Evolutionary conservation across 2,113 vertebrate species (phyloP).

Genomic region (Phoenicopterus ruber): DNA sequence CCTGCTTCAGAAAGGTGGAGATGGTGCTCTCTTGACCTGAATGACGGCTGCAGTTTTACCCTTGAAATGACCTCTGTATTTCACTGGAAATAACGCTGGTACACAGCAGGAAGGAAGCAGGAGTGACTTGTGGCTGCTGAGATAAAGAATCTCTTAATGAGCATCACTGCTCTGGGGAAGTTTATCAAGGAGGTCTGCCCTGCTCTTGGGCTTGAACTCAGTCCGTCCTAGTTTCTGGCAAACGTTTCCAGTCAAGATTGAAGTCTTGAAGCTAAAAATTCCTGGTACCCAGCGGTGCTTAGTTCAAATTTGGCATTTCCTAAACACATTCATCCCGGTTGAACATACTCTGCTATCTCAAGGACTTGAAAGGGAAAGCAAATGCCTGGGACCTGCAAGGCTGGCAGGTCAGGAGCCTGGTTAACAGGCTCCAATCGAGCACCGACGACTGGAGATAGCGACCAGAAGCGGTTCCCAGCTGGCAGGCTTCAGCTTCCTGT

Average conservation of each 20-base stretch:
- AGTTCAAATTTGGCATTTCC: neutral
- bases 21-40: neutral
- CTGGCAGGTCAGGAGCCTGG: neutral
- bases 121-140: neutral
- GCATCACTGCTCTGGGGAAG: neutral
- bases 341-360: neutral
- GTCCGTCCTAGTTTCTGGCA: neutral
- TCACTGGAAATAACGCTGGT: neutral
- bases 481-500: constrained; percentile 37
- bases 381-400: neutral
- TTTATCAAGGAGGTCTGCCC: neutral
- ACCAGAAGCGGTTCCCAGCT: neutral
- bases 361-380: neutral
- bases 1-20: neutral
- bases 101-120: constrained; percentile 1
- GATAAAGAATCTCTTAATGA: neutral
- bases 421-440: neutral
- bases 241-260: neutral
- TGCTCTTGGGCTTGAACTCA: neutral
- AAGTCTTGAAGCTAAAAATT: neutral
- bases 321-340: neutral
- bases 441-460: neutral
- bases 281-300: neutral
- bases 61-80: neutral
- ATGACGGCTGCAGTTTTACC: neutral